phyloP scores from a whole-genome alignment of 2,113 vertebrate genomes.

The Anas platyrhynchos region DNA sequence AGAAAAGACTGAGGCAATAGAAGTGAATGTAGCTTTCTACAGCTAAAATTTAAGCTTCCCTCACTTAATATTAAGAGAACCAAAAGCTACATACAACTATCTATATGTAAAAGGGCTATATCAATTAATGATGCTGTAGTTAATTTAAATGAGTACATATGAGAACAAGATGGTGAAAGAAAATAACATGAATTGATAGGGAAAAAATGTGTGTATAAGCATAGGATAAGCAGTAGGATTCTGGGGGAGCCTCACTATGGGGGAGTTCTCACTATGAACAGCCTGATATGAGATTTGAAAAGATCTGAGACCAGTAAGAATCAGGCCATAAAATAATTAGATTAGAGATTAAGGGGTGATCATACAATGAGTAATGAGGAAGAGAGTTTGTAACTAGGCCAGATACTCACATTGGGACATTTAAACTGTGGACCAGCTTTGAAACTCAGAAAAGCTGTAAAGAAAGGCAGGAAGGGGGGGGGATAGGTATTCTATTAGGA shows the following conservation, averaged over 20 bases:
- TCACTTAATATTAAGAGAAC: background rate
- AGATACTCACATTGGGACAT: slow-evolving; percentile 20
- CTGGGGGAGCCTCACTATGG: background rate
- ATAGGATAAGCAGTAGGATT: background rate
- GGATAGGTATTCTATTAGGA: background rate
- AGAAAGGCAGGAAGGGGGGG: background rate
- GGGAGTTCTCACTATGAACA: background rate
- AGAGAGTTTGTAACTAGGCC: slow-evolving; percentile 63
- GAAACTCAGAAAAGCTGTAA: slow-evolving; percentile 28
- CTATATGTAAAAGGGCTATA: background rate
- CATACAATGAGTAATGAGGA: slow-evolving; percentile 37
- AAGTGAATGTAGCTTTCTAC: rapidly evolving
- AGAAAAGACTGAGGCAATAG: background rate
- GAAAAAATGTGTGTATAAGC: background rate
- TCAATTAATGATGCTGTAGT: too few species aligned
- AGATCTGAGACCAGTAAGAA: background rate
- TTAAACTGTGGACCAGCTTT: background rate
- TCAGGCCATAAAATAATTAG: slow-evolving; percentile 64
- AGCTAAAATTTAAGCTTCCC: background rate
- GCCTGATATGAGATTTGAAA: slow-evolving; percentile 27
- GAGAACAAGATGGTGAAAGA: background rate
- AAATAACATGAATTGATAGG: background rate
- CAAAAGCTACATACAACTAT: background rate
- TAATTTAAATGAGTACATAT: background rate
- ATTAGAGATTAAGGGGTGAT: slow-evolving; percentile 52